Percentiles rank a stretch among this genome's conserved stretches.
Conservation (phyloP, 2,113 vertebrate species). For the Conger conger region DNA sequence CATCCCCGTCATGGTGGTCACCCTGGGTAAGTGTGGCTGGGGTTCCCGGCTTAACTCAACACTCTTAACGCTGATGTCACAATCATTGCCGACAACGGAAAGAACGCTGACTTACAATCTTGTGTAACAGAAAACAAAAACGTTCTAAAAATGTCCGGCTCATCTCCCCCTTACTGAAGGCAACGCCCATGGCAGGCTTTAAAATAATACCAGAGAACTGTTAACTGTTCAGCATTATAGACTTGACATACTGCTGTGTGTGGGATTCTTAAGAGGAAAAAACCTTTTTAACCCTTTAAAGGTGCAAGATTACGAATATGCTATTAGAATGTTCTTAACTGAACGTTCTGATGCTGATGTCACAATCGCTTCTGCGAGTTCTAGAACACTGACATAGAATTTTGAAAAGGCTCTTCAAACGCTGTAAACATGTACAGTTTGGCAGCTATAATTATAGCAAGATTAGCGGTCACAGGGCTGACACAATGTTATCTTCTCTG, state of each 20-base stretch:
- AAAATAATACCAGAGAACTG: neutral
- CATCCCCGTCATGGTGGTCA: slow-evolving; percentile 98
- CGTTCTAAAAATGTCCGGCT: too few relatives aligned
- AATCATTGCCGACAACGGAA: too few relatives aligned
- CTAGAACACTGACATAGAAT: too few relatives aligned
- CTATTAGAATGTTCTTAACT: too few relatives aligned
- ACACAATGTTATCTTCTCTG: neutral
- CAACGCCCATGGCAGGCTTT: neutral
- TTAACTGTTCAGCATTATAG: neutral
- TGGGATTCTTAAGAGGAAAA: neutral
- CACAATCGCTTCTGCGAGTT: too few relatives aligned
- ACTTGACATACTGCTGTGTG: neutral
- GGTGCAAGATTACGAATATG: too few relatives aligned
- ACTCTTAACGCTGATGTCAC: too few relatives aligned
- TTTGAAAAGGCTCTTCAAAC: too few relatives aligned
- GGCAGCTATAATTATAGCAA: neutral
- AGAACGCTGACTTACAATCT: too few relatives aligned
- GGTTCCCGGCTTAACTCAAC: neutral
- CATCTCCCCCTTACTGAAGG: too few relatives aligned
- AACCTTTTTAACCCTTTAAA: neutral
- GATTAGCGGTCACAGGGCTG: neutral
- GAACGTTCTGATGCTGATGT: too few relatives aligned
- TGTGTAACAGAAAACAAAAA: too few relatives aligned
- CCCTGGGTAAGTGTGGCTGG: slow-evolving; percentile 80
- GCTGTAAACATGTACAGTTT: neutral